Evolutionary conservation across 2,113 vertebrate genomes (phyloP), one percentile per base, ranked within the genome.

Genomic region (Eubucco bourcierii): DNA sequence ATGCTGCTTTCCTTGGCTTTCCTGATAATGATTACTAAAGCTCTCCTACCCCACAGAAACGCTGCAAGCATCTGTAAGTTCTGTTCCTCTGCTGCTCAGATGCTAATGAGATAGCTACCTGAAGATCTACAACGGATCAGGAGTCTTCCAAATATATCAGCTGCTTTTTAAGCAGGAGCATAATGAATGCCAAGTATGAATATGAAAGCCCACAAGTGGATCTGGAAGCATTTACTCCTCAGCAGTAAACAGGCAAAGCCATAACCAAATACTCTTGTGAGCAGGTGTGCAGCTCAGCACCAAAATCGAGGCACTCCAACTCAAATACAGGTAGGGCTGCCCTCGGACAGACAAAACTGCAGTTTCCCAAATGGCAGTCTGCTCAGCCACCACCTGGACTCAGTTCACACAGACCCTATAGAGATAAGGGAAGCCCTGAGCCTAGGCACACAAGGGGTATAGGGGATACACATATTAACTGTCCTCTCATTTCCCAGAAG

Each of bases 1-100:
- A 86, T 65, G 68, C 63, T 33, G 20, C 74, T 86, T 67, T 68
- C 58, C 47, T 58, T 67, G 58, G 41, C 70, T 93, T 86, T 80
- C 67, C 77, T 47, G 33, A 75, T 89, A 91, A 87, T 21, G 61
- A 91, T 71, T 87, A 75, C 78, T 89, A 89, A 89, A 61, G 58
- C 44, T 84, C 53, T 72, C 63, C 50, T 18, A 39, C 73, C 63
- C 81, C 71, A 65, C 4, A 34, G 74, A 59, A 84, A 93, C 50
- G 59, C 53, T 58, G 39, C 31, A 82, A 80, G 47, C 53, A 84
- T 87, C 29, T 53, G 65, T 84, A 74, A 88, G 79, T 92, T 80
- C 58, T 53, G n/a, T 27, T 67, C 73, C 78, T 1, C 1, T 24
- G 6, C 59, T 70, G 24, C 65, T 75, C 13, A 12, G 74, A 87